phyloP scores from a whole-genome alignment of 1,140 invertebrate genomes.

The Asobara japonica region DNA sequence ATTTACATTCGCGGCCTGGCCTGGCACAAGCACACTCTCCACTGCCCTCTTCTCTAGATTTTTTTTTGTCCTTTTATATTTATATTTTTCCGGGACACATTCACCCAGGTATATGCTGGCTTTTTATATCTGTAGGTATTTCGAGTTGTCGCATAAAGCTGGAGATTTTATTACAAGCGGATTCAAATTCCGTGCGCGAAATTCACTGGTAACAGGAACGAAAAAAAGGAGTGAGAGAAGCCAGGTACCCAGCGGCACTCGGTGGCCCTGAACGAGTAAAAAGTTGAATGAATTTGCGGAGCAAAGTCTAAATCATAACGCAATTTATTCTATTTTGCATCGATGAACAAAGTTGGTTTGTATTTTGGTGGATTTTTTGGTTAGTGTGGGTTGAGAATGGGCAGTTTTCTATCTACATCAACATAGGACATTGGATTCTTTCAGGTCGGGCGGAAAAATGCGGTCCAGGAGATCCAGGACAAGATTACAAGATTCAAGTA shows the following conservation, averaged over 20 bases:
- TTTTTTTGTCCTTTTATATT: constrained; percentile 17
- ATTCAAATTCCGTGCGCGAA: constrained; percentile 62
- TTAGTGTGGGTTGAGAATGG: too few relatives aligned
- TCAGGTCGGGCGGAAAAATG: constrained; percentile 14
- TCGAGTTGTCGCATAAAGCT: constrained; percentile 62
- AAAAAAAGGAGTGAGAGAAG: constrained; percentile 24
- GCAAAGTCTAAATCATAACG: constrained; percentile 7
- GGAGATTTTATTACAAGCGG: constrained; percentile 64
- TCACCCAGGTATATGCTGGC: constrained; percentile 17
- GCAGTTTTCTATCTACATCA: not conserved
- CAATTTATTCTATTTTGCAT: constrained; percentile 51
- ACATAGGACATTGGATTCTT: not conserved
- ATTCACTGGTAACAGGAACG: constrained; percentile 19
- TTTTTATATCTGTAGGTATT: constrained; percentile 29
- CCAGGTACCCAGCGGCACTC: not conserved
- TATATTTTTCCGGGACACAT: constrained; percentile 22
- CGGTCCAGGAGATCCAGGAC: constrained; percentile 11
- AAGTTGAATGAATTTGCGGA: constrained; percentile 35
- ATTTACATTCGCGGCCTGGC: constrained; percentile 53
- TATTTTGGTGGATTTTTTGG: constrained; percentile 44
- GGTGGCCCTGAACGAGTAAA: constrained; percentile 31
- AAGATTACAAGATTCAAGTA: constrained; percentile 29
- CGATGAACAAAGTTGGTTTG: constrained; percentile 44
- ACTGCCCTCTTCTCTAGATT: not conserved
- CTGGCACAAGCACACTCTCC: constrained; percentile 30